Conservation (phyloP, 2,888 invertebrate genomes). For the Ectropis crepuscularia region DNA sequence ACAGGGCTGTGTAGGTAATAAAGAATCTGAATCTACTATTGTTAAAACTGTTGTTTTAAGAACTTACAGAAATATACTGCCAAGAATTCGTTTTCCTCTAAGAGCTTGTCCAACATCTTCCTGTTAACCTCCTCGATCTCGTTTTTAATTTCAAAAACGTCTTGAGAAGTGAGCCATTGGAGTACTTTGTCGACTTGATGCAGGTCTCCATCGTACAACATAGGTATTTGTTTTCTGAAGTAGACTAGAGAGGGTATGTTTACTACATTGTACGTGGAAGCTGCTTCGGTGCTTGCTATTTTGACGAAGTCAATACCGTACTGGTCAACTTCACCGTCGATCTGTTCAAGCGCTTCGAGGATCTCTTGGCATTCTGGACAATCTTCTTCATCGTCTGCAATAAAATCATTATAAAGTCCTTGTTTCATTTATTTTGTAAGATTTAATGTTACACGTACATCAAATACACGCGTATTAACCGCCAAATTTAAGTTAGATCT, state of each 20-base stretch:
- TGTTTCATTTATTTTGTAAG: neutral
- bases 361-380: slow-evolving; percentile 97
- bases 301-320: slow-evolving; percentile 98
- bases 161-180: slow-evolving; percentile 96
- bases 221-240: slow-evolving; percentile 92
- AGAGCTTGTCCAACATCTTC: slow-evolving; percentile 97
- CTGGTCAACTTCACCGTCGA: slow-evolving; percentile 97
- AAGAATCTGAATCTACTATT: too few species aligned
- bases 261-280: slow-evolving; percentile 92
- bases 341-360: slow-evolving; percentile 94
- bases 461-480: neutral
- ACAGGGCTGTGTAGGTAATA: too few species aligned
- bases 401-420: neutral
- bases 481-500: too few species aligned
- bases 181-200: slow-evolving; percentile 94
- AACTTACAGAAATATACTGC: slow-evolving; percentile 97
- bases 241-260: slow-evolving; percentile 94
- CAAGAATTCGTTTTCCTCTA: slow-evolving; percentile 97
- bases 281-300: slow-evolving; percentile 92
- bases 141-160: slow-evolving; percentile 97
- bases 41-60: neutral
- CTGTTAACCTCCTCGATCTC: slow-evolving; percentile 98
- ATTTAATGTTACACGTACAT: neutral
- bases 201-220: slow-evolving; percentile 95
- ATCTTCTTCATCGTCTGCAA: slow-evolving; percentile 91